Conservation (phyloP, 1,140 invertebrate genomes). For the Andricus grossulariae region DNA sequence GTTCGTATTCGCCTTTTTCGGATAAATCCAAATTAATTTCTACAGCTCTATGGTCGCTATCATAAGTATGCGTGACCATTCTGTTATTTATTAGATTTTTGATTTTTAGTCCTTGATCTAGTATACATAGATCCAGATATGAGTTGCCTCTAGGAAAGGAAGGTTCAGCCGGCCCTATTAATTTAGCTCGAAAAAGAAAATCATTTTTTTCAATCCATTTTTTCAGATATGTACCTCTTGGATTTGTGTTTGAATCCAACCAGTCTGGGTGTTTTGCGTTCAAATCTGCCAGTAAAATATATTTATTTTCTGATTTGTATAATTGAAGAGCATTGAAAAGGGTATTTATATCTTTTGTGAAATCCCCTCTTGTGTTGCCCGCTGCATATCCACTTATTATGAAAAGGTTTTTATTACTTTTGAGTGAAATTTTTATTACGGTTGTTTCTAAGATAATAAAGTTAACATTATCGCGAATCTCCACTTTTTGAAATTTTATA, state of each 20-base stretch:
- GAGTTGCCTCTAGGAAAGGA: slow-evolving; percentile 6
- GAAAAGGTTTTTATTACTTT: not conserved
- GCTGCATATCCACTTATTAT: slow-evolving; percentile 19
- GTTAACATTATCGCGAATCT: not conserved
- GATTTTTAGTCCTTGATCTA: not conserved
- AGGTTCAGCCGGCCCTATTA: not conserved
- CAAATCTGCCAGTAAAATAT: slow-evolving; percentile 29
- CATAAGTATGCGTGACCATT: not conserved
- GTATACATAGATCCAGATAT: slow-evolving; percentile 1
- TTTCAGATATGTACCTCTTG: not conserved
- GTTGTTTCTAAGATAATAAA: not conserved
- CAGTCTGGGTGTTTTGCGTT: slow-evolving; percentile 28
- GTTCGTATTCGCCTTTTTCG: not conserved
- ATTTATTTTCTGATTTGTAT: not conserved
- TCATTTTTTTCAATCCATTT: slow-evolving; percentile 14
- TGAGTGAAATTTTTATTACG: not conserved
- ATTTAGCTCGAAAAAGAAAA: not conserved
- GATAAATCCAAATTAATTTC: slow-evolving; percentile 5
- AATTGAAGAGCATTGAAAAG: slow-evolving; percentile 11
- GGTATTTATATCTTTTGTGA: not conserved
- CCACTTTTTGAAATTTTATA: slow-evolving; percentile 26
- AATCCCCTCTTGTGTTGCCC: not conserved
- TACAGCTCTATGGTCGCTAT: slow-evolving; percentile 32
- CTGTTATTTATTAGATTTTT: not conserved
- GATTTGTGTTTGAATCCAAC: not conserved